phyloP scores from a whole-genome alignment of 2,113 vertebrate species.

The Pseudonaja textilis region DNA sequence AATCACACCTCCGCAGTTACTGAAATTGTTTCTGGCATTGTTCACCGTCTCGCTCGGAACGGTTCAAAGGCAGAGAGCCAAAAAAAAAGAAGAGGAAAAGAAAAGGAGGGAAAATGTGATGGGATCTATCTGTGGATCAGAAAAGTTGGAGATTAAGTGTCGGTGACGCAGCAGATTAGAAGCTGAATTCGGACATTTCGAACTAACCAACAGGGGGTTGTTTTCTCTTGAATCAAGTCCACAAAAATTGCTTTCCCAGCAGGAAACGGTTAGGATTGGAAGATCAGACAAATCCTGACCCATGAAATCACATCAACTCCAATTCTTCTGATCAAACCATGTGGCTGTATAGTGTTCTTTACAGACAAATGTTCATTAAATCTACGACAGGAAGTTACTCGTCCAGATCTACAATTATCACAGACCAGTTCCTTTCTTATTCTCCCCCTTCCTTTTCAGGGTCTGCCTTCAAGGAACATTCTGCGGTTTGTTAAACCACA shows the following conservation, averaged over 20 bases:
- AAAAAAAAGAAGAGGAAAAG: neutral
- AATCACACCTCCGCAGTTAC: neutral
- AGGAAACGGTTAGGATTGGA: neutral
- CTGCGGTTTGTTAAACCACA: neutral
- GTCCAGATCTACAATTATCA: neutral
- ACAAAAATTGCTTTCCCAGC: neutral
- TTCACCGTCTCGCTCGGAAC: neutral
- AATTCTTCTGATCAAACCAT: neutral
- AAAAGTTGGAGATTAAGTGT: neutral
- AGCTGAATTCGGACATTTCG: neutral
- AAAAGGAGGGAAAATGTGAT: neutral
- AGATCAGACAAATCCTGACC: neutral
- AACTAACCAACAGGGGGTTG: neutral
- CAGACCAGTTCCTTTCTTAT: too few relatives aligned
- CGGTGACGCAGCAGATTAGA: neutral
- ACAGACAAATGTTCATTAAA: neutral
- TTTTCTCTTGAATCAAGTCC: neutral
- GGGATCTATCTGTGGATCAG: neutral
- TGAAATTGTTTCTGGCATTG: neutral
- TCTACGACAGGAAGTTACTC: neutral
- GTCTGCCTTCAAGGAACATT: neutral
- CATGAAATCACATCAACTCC: neutral
- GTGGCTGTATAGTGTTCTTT: neutral
- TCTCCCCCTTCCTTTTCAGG: neutral
- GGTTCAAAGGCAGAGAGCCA: neutral